Percentiles rank a stretch among this genome's conserved stretches.
phyloP scores from a whole-genome alignment of 2,113 vertebrate genomes.

The Tor tambroides region DNA sequence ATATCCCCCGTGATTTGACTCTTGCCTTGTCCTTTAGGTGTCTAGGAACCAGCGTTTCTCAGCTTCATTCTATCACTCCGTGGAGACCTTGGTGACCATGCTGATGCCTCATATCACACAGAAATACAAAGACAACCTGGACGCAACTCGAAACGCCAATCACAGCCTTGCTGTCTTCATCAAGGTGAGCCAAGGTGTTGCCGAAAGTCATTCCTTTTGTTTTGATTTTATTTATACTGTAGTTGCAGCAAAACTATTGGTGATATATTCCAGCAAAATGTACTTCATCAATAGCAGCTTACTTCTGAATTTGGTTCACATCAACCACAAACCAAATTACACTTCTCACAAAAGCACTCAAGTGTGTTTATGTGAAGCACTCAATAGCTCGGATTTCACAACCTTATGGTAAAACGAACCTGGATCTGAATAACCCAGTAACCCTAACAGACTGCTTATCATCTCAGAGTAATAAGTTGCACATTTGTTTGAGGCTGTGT shows the following conservation, averaged over 20 bases:
- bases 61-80: conserved; percentile 90
- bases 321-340: not conserved
- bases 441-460: not conserved
- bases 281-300: not conserved
- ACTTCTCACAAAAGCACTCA: not conserved
- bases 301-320: not conserved
- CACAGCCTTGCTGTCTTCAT: conserved; percentile 96
- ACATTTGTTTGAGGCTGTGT: not conserved
- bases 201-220: no score
- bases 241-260: no score
- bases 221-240: no score
- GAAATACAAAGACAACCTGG: conserved; percentile 96
- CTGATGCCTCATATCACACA: conserved; percentile 97
- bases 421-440: not conserved
- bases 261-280: not conserved
- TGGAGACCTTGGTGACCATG: conserved; percentile 97
- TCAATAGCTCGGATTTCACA: not conserved
- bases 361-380: not conserved
- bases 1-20: not conserved
- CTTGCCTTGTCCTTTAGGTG: conserved; percentile 73
- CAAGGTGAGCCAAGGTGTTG: conserved; percentile 81
- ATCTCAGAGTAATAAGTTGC: not conserved
- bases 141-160: conserved; percentile 95
- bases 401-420: not conserved
- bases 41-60: conserved; percentile 96